Percentiles rank a stretch among this genome's conserved stretches.
Conservation (phyloP, 2,113 vertebrate genomes). For the Pseudorhombus dupliciocellatus region DNA sequence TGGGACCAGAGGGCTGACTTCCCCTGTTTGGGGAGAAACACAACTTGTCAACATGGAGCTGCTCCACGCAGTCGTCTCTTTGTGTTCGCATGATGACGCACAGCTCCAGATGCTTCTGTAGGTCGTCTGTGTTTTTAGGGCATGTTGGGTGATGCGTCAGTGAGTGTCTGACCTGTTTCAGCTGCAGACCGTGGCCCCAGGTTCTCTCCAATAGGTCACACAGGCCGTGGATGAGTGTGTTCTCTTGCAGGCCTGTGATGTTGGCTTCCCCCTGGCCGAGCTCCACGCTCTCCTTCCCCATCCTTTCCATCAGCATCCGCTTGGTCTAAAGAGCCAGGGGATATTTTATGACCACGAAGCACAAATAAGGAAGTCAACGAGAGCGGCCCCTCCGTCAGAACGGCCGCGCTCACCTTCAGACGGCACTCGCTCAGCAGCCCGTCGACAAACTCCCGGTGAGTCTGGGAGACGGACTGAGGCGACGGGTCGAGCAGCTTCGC, state of each 20-base stretch:
- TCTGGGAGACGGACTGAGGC: conserved; percentile 91
- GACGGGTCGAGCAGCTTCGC: conserved; percentile 93
- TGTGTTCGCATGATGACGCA: background rate
- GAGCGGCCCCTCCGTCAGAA: background rate
- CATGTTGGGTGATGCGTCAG: background rate
- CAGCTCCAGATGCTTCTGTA: conserved; percentile 8
- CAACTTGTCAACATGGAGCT: conserved; percentile 4
- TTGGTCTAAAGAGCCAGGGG: conserved; percentile 85
- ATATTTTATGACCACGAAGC: background rate
- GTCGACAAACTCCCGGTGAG: conserved; percentile 95
- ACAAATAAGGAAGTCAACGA: background rate
- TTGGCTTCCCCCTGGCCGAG: conserved; percentile 93
- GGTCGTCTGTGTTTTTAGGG: conserved; percentile 9
- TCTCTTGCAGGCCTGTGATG: conserved; percentile 95
- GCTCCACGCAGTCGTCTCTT: background rate
- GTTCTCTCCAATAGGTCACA: conserved; percentile 97
- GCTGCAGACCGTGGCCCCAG: conserved; percentile 95
- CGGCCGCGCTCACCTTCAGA: conserved; percentile 86
- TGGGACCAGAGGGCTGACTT: conserved; percentile 98
- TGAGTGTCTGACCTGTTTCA: conserved; percentile 88
- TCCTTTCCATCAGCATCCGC: conserved; percentile 97
- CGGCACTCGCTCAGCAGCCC: conserved; percentile 95
- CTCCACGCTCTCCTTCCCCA: conserved; percentile 94
- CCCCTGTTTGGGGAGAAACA: conserved; percentile 79
- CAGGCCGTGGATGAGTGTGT: conserved; percentile 91